These are phyloP conservation scores for Exocentrus adspersus DNA, from an alignment of 2,888 invertebrate genomes.

Conservation along the genomic window DNA sequence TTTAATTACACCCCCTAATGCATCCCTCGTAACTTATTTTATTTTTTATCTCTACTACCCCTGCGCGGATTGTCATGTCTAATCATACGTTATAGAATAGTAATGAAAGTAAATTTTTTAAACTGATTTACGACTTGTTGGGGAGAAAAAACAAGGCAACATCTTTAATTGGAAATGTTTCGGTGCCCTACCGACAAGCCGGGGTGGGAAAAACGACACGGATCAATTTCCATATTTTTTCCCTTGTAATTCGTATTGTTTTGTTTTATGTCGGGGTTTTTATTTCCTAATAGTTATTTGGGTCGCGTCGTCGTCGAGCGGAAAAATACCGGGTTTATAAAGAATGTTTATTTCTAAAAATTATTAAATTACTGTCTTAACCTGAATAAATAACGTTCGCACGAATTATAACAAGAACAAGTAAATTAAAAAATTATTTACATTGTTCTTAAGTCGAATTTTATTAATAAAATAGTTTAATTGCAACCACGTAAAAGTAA, in stretches of 20 bases:
- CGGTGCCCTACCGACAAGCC: conserved; percentile 21
- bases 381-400: conserved; percentile 11
- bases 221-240: background rate
- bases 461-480: conserved; percentile 7
- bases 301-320: background rate
- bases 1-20: conserved; percentile 13
- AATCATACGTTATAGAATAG: conserved; percentile 37
- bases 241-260: background rate
- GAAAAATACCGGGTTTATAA: background rate
- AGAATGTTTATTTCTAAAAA: conserved; percentile 11
- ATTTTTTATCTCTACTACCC: conserved; percentile 31
- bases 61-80: conserved; percentile 31
- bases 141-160: conserved; percentile 32
- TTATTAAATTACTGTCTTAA: conserved; percentile 5
- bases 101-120: conserved; percentile 38
- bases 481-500: background rate
- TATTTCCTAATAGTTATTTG: background rate
- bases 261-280: background rate
- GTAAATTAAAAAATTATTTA: conserved; percentile 15
- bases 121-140: conserved; percentile 35
- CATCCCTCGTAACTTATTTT: background rate
- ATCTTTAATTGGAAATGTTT: conserved; percentile 37
- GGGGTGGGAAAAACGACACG: background rate
- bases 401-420: background rate
- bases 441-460: conserved; percentile 7